Conservation (phyloP, 2,797 vertebrate species). For the Tapera naevia region DNA sequence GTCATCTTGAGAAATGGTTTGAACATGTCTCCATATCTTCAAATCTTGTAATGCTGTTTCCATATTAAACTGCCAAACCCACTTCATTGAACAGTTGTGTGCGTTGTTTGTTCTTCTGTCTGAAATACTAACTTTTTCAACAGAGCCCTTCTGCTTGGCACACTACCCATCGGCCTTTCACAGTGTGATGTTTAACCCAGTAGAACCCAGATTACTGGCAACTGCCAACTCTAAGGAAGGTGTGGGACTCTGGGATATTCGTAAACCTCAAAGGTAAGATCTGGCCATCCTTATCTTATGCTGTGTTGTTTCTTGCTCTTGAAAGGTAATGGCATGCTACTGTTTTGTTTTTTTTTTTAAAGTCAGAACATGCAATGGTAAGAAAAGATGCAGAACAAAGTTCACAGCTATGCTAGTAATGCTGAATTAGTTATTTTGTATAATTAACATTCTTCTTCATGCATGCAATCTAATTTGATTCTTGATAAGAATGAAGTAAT, state of each 20-base stretch:
- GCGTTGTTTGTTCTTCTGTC: conserved; percentile 6
- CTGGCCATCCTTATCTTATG: background rate
- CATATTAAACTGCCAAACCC: background rate
- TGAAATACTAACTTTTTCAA: conserved; percentile 39
- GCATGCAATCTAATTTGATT: background rate
- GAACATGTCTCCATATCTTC: conserved; percentile 6
- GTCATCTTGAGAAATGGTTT: conserved; percentile 21
- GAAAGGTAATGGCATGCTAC: background rate
- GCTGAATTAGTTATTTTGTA: background rate
- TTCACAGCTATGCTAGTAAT: background rate
- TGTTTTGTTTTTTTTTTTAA: background rate
- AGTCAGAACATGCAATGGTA: background rate
- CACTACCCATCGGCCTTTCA: conserved; percentile 98
- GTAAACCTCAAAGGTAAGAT: conserved; percentile 94
- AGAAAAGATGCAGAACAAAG: background rate
- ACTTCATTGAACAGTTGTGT: background rate
- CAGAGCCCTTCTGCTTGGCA: conserved; percentile 98
- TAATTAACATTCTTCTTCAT: background rate
- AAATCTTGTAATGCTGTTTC: conserved; percentile 20
- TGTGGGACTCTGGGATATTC: conserved; percentile 97
- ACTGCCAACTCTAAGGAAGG: conserved; percentile 99
- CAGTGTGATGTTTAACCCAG: conserved; percentile 99
- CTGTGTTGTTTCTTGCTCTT: background rate
- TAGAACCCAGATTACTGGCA: conserved; percentile 93
- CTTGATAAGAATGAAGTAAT: background rate